A percentile compares a stretch with the other conserved stretches of the same genome.
Evolutionary conservation across 2,888 invertebrate genomes (phyloP).

Genomic region (Endomychus coccineus): DNA sequence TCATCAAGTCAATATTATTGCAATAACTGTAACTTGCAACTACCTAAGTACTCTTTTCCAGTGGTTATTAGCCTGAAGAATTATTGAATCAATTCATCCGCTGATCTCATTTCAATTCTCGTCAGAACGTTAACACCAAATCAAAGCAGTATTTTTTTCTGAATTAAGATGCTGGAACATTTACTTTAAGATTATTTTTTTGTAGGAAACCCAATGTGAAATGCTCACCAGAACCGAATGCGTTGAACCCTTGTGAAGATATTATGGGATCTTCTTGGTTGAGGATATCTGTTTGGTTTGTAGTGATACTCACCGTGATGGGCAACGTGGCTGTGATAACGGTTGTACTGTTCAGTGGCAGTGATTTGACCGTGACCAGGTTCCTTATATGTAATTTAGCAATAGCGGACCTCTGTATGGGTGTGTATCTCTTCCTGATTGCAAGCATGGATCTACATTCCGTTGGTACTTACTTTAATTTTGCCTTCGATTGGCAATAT

Average conservation of each 20-base stretch:
- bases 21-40: too few species aligned
- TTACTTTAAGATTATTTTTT: not conserved
- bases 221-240: slow-evolving; percentile 70
- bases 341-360: slow-evolving; percentile 61
- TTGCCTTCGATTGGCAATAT: slow-evolving; percentile 85
- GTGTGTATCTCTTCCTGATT: slow-evolving; percentile 72
- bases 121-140: too few species aligned
- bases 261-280: slow-evolving; percentile 79
- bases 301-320: slow-evolving; percentile 70
- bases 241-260: slow-evolving; percentile 82
- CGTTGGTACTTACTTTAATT: slow-evolving; percentile 81
- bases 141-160: too few species aligned
- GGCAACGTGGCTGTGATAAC: slow-evolving; percentile 78
- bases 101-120: too few species aligned
- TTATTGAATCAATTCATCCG: too few species aligned
- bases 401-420: slow-evolving; percentile 83
- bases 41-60: too few species aligned
- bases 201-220: slow-evolving; percentile 47
- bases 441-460: slow-evolving; percentile 80
- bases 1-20: too few species aligned
- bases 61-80: too few species aligned
- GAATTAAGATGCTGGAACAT: too few species aligned
- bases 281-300: slow-evolving; percentile 78
- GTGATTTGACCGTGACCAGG: slow-evolving; percentile 55
- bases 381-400: slow-evolving; percentile 79